Percentiles rank a stretch among this genome's conserved stretches.
phyloP scores from a whole-genome alignment of 2,113 vertebrate species.

The Leucopternis melanops region DNA sequence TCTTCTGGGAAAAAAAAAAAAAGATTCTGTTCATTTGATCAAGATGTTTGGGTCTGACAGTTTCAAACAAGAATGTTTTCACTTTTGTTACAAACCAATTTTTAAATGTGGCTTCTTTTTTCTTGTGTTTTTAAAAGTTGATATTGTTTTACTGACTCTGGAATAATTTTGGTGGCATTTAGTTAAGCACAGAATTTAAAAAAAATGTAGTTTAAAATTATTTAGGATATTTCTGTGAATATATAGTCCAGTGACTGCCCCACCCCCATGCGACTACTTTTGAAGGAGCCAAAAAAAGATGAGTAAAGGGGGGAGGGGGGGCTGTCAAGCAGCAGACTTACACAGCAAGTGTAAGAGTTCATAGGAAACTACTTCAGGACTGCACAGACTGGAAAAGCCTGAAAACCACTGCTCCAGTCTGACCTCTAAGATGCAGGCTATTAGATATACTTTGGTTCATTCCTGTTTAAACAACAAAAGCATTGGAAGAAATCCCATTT shows the following conservation, averaged over 20 bases:
- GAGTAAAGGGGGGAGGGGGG: accelerated
- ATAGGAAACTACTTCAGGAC: background rate
- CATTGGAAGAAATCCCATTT: background rate
- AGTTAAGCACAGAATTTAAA: background rate
- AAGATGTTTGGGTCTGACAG: background rate
- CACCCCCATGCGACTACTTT: background rate
- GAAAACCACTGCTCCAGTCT: background rate
- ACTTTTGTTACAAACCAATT: background rate
- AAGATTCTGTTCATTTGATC: background rate
- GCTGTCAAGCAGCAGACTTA: background rate
- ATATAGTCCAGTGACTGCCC: background rate
- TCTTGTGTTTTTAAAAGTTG: background rate
- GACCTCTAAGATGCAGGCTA: background rate
- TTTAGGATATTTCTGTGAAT: background rate
- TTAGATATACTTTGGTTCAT: background rate
- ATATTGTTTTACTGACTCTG: background rate
- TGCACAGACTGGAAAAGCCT: background rate
- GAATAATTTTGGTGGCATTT: background rate
- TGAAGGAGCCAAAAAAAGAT: background rate
- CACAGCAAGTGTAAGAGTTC: background rate
- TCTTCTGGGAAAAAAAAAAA: background rate
- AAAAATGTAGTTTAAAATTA: background rate
- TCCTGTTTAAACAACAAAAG: background rate
- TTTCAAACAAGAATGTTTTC: background rate
- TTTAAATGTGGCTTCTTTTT: background rate